Base-by-base conservation (phyloP, 2,113 vertebrate species). In the Oostethus manadensis region DNA sequence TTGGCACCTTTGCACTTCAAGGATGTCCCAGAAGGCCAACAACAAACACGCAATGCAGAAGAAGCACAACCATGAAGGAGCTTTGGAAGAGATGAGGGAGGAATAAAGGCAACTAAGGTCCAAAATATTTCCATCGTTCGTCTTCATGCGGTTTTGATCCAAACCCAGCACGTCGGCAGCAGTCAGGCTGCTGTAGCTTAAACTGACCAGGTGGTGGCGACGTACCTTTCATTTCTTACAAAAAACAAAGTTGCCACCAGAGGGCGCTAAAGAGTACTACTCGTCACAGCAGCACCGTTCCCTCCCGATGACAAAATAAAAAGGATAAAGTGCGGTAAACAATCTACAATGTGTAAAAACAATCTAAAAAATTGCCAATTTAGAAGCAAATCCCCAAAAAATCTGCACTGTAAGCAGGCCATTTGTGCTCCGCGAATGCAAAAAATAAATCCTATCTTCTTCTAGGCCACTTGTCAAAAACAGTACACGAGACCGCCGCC, bases 1-100 rank as follows among this genome's bases (percentile, higher is more conserved):
- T 88, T 88, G 87, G 88, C 86, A 89, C 85, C 84, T 85, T 79
- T 74, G 81, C 79, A 88, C 84, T 68, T 84, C 66, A 86, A 75
- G 65, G 84, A 87, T 62, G 6, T 61, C 43, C 66, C 72, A 72
- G 56, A 80, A 62, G 49, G 53, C 33, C 21, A 40, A 47, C 11
- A 58, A 23, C 15, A 26, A 3, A 23, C 29, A n/a, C n/a, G n/a
- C n/a, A n/a, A n/a, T n/a, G n/a, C n/a, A n/a, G 10, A 29, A 42
- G 29, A 51, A 59, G 40, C 60, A 79, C 48, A 18, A 57, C 35
- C 10, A 11, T 1, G 29, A 26, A 3, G 1, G 33, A 54, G 51
- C 54, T 58, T 26, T 60, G 38, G 64, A 66, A 58, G 66, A 23
- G 58, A 56, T 14, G 6, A 23, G 40, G 54, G 42, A 68, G 26